Evolutionary conservation across 2,797 vertebrate species (phyloP), one percentile per base, ranked within the genome.

Genomic region (Channa striata): DNA sequence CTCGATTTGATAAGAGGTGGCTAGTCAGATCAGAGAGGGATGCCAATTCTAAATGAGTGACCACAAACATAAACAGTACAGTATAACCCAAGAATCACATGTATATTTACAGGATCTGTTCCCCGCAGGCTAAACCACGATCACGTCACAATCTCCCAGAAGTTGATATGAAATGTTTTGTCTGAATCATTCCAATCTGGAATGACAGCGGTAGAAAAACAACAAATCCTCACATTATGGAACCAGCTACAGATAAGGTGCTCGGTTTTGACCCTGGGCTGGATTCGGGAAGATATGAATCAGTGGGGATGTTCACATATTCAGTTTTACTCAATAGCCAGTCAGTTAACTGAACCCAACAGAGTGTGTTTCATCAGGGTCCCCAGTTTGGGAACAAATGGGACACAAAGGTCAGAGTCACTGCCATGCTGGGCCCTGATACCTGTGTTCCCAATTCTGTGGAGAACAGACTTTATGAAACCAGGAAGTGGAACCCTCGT

Each of bases 221-320:
- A 20, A 11, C 44, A 20, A 20, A 9, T 12, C 12, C 21, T 25
- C 47, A 48, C 20, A 13, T 21, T 23, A 6, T 5, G 21, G 20
- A 16, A 30, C 23, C 48, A 40, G 14, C 13, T 40, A 40, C 39
- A 8, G 40, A 17, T n/a, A 16, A 17, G 14, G 17, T 43, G 14
- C 13, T 16, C 8, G 11, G 6, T 30, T 4, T 1, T 30, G 39
- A 40, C 4, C n/a, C 43, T 23, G 11, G 16, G 16, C 53, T 59
- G 6, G 46, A 78, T 43, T 42, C 19, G 37, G 25, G 9, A n/a
- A 34, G 52, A 52, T 62, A 16, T 49, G 49, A 30, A 30, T 30
- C 25, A 4, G 25, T 30, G 25, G 25, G 25, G 25, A 30, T 30
- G 4, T 30, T 30, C 25, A 30, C 4, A 30, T 6, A 30, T 30